phyloP scores from a whole-genome alignment of 2,888 invertebrate genomes.

The Xanthia togata region DNA sequence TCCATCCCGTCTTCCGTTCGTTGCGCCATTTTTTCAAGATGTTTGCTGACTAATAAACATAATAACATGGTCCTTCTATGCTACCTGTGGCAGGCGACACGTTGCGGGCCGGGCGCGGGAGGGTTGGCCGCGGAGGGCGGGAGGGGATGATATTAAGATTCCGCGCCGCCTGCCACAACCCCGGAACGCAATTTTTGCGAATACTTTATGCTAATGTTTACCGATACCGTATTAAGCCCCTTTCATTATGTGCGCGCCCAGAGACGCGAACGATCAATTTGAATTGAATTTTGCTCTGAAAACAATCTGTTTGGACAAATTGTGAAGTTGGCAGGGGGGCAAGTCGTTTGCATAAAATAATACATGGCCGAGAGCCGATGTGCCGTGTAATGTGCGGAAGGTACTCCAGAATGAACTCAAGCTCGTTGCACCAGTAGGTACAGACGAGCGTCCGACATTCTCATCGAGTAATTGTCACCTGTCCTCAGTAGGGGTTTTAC shows the following conservation, averaged over 20 bases:
- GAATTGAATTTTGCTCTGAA: conserved; percentile 81
- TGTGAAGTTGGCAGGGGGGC: conserved; percentile 74
- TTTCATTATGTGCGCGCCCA: conserved; percentile 76
- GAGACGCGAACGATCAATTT: conserved; percentile 74
- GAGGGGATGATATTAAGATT: conserved; percentile 78
- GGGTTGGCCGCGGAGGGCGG: conserved; percentile 37
- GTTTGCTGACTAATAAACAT: background rate
- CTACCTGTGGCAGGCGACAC: conserved; percentile 10
- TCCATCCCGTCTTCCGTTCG: too few relatives aligned
- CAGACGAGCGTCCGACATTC: background rate
- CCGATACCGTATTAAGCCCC: conserved; percentile 80
- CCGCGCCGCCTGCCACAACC: conserved; percentile 71
- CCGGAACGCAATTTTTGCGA: conserved; percentile 82
- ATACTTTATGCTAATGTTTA: conserved; percentile 85
- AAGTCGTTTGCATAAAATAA: conserved; percentile 78
- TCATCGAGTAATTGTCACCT: background rate
- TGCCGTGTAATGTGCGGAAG: background rate
- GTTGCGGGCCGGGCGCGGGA: conserved; percentile 16
- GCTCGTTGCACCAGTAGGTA: background rate
- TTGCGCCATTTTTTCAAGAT: background rate
- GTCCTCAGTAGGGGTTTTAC: background rate
- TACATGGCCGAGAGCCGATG: conserved; percentile 55
- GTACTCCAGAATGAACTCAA: background rate
- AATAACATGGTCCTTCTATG: conserved; percentile 18
- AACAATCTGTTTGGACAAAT: conserved; percentile 85